Base-by-base conservation (phyloP, 2,888 invertebrate species). In the Dolichomitus sp. region DNA sequence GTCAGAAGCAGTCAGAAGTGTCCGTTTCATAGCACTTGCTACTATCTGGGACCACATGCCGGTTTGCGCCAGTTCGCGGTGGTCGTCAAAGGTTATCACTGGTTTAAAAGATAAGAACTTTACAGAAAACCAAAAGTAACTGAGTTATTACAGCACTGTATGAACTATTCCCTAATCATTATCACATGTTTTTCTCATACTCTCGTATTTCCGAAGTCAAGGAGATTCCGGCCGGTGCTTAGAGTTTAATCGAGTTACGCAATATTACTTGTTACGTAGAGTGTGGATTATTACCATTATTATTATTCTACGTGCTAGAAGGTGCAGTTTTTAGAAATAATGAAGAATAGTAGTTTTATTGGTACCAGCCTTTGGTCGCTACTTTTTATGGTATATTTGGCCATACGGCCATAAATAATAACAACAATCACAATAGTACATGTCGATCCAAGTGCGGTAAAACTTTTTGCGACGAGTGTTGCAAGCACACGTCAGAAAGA, bases 21-120 rank as follows among this genome's bases (percentile, higher is more conserved):
- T 33, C 7, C 2, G 33, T 33, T 33, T 33, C 2, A 33, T 33
- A 4, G 33, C 33, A 7, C 37, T 37, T 2, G 2, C 37, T 7
- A 6, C 1, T 37, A 37, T 37, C 37, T 37, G 7, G 0, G 37
- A 37, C 37, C 37, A 7, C 37, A 37, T 9, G 37, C 37, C 37
- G 9, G 37, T 37, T 37, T 37, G 4, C 17, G 17, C 37, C 59
- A 37, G 59, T 37, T 14, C n/a, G 4, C n/a, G 30, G 37, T 59
- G 59, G 17, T 59, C 59, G 30, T n/a, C 57, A 57, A 59, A 59
- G 59, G 59, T 59, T 59, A 59, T 59, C 54, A 4, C 23, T 50
- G 12, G 11, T 11, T 4, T 14, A 14, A 23, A 4, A 27, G 23
- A 12, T 12, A 54, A 52, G 1, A 11, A 27, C 23, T 27, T 54